Base-by-base conservation (phyloP, 2,113 vertebrate species). In the Phylloscopus trochiloides region DNA sequence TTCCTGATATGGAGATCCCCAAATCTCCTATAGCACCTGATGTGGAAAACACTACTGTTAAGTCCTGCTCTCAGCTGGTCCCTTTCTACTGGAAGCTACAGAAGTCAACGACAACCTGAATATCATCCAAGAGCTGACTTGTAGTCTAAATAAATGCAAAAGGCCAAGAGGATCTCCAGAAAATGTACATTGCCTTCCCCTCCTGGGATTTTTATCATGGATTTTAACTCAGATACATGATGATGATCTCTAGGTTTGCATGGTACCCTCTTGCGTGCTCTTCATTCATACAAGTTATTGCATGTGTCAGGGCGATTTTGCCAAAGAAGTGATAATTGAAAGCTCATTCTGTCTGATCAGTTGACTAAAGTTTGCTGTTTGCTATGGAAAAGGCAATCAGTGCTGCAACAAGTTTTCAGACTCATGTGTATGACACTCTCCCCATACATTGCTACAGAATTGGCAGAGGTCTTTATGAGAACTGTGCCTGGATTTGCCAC, bases 311-410 rank as follows among this genome's bases (percentile, higher is more conserved):
- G 42, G 24, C 66, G 20, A 55, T 57, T 80, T 80, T 92, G 59
- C 17, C 85, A 73, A 80, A 86, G 58, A 77, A 94, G 28, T 3
- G 6, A 80, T 62, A 95, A 74, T 1, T 83, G 72, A 74, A 77
- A 92, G 38, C 42, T 78, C 70, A 65, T 42, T 52, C 93, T 81
- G 40, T 68, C 96, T 84, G 88, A 91, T 86, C 88, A 86, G 61
- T 24, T 89, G 88, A 95, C 55, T 36, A 77, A 97, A 95, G 85
- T 97, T 93, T 94, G 43, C 51, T 52, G 22, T 63, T 94, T 91
- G 48, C 38, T 42, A 31, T 26, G 40, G 67, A 36, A 86, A 90
- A 93, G 48, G 55, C 48, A 63, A 52, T 22, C 52, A 22, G 28
- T 18, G 55, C 43, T 74, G 59, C 71, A 77, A 57, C 24, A 77